Conservation (phyloP, 2,113 vertebrate genomes). For the Lepisosteus osseus region DNA sequence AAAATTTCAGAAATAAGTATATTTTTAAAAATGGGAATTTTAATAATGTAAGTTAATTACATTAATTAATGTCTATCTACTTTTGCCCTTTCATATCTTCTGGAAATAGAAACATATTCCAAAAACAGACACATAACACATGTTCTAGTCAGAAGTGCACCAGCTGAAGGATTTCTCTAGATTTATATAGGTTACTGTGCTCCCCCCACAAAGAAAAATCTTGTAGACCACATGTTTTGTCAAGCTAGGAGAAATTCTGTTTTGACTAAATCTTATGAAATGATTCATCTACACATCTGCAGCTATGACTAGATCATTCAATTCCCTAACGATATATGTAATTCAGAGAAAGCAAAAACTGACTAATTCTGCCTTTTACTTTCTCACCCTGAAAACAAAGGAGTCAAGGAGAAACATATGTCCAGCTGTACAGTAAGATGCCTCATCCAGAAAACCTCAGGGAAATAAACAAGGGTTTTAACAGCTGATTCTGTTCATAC, state of each 20-base stretch:
- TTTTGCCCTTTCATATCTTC: too few relatives aligned
- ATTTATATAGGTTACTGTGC: neutral
- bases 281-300: neutral
- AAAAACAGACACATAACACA: too few relatives aligned
- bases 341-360: neutral
- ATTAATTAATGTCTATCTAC: too few relatives aligned
- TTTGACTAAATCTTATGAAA: neutral
- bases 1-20: too few relatives aligned
- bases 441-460: neutral
- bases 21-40: too few relatives aligned
- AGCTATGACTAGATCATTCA: neutral
- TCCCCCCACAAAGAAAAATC: neutral
- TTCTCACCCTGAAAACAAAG: neutral
- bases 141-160: too few relatives aligned
- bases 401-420: neutral
- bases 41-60: too few relatives aligned
- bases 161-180: neutral
- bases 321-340: neutral
- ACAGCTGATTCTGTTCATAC: too few relatives aligned
- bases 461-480: too few relatives aligned
- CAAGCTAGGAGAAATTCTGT: neutral
- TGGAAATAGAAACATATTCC: too few relatives aligned
- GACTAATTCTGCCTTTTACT: slow-evolving; percentile 5
- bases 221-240: neutral
- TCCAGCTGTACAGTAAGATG: neutral